These are phyloP conservation scores for Ammospiza caudacuta DNA, from an alignment of 2,113 vertebrate species.

Conservation along the genomic window DNA sequence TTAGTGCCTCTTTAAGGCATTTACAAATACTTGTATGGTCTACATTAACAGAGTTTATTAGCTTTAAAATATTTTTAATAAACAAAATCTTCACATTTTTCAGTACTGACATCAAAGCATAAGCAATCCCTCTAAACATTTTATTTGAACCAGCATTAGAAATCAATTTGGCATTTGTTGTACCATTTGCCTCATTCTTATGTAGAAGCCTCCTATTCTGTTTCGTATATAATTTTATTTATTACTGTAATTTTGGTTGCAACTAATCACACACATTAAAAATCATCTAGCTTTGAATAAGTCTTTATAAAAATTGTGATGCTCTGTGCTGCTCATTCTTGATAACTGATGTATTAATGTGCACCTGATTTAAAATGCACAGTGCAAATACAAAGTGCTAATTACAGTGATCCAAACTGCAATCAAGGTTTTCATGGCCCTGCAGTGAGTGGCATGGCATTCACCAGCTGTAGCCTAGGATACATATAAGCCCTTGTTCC, in stretches of 20 bases:
- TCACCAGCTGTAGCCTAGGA: neutral
- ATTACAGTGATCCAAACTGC: neutral
- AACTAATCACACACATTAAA: slow-evolving; percentile 31
- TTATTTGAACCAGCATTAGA: neutral
- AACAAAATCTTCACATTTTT: slow-evolving; percentile 9
- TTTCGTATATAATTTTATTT: slow-evolving; percentile 18
- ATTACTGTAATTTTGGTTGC: slow-evolving; percentile 27
- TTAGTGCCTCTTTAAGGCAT: neutral
- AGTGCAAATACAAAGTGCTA: neutral
- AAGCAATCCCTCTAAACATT: neutral
- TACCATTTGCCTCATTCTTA: neutral
- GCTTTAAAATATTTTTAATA: neutral
- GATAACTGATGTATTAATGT: neutral
- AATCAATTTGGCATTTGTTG: neutral
- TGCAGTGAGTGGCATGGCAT: neutral
- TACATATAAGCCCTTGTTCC: neutral
- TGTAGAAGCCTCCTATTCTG: neutral
- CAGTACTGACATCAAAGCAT: neutral
- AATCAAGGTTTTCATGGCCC: neutral
- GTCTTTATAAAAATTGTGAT: neutral
- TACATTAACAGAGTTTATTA: neutral
- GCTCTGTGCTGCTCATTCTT: neutral
- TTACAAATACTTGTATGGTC: neutral
- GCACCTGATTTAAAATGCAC: slow-evolving; percentile 1
- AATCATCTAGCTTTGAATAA: neutral